Base-by-base conservation (phyloP, 53 echinoderm and acorn worm species). In the Hippasteria phrygiana region DNA sequence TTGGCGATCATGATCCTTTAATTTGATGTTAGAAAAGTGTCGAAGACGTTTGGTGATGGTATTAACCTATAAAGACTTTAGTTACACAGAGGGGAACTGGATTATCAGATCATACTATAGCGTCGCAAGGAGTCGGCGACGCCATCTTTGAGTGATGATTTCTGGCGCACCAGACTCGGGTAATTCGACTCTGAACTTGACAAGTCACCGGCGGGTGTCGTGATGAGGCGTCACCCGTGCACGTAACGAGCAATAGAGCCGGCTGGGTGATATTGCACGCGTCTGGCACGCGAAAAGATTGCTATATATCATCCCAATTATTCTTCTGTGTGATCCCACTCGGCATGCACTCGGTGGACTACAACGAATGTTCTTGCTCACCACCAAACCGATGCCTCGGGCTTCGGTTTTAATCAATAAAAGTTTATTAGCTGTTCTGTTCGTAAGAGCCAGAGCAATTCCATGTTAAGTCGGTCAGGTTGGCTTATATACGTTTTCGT, bases 151-250 rank as follows among this genome's bases (percentile, higher is more conserved):
- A 13, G 54, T 4, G 54, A 54, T 13, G 16, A 54, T 16, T 16
- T 39, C 28, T 32, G 46, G 75, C 75, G 47, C 75, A 32, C 75
- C 47, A 45, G 1, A 4, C 14, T 14, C 24, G 5, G 43, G 75
- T 75, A 75, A 75, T 27, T 33, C 32, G 46, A 75, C 75, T 75
- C 75, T 32, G 3, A 75, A 46, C 20, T 31, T 75, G 75, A 75
- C 75, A 75, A 40, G 75, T 75, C n/a, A 29, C 16, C 22, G 40
- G 75, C 46, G 47, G 75, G 75, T n/a, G 26, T 31, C 29, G 31
- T 75, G 75, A 75, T 47, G 75, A 75, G 73, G 73, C 41, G 75
- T 75, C 75, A 26, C 47, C 75, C 75, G 46, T 31, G 46, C 75
- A 31, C 11, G 75, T 48, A 75, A 46, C 27, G 27, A 27, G 43